Percentiles rank a stretch among this genome's conserved stretches.
phyloP scores from a whole-genome alignment of 2,113 vertebrate species.

The Gnathonemus echidnorhynchus region DNA sequence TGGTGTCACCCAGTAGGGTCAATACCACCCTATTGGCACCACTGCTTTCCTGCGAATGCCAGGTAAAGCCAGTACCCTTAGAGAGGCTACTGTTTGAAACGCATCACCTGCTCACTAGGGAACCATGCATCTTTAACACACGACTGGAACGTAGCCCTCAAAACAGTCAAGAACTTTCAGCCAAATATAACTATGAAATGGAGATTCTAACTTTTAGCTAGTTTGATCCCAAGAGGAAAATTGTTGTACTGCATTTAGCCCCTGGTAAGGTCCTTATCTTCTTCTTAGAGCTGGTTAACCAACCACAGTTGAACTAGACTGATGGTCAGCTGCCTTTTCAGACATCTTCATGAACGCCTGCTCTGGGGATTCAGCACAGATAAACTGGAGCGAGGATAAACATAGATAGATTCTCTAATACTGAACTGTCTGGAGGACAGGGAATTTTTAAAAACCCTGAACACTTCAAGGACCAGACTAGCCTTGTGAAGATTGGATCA shows the following conservation, averaged over 20 bases:
- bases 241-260: not conserved
- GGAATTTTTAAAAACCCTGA: not conserved
- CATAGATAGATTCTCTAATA: not conserved
- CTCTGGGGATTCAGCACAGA: not conserved
- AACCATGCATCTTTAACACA: not conserved
- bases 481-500: not conserved
- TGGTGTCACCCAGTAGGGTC: not conserved
- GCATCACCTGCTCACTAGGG: not conserved
- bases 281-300: not conserved
- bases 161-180: not conserved
- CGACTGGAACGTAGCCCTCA: not conserved
- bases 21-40: not conserved
- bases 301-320: not conserved
- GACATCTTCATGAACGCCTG: not conserved
- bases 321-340: not conserved
- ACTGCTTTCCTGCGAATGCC: not conserved
- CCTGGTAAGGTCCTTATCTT: not conserved
- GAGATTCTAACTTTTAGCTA: not conserved
- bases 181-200: not conserved
- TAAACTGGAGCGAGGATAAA: not conserved
- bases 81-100: not conserved
- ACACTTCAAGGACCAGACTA: not conserved
- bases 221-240: not conserved
- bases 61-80: not conserved
- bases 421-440: not conserved